phyloP scores from a whole-genome alignment of 2,888 invertebrate species.

The Drosophila nr. fundita region DNA sequence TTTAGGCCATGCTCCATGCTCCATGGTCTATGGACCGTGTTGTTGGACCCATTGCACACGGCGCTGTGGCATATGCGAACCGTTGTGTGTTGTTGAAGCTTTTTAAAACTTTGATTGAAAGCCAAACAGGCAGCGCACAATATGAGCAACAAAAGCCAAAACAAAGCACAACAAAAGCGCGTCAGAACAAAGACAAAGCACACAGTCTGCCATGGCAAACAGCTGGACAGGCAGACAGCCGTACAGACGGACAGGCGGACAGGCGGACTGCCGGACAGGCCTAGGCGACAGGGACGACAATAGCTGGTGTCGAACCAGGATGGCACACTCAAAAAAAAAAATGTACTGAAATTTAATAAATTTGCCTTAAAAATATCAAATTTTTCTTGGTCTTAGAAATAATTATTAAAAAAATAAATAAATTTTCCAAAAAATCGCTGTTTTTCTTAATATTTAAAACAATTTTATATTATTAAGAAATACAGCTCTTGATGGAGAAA shows the following conservation, averaged over 20 bases:
- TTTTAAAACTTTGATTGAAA: constrained; percentile 78
- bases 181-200: constrained; percentile 62
- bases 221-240: not conserved
- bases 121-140: constrained; percentile 69
- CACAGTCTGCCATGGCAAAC: not conserved
- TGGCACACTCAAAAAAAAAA: not conserved
- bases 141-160: constrained; percentile 57
- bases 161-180: constrained; percentile 63
- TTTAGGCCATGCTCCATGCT: not conserved
- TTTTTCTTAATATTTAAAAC: not conserved
- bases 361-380: not conserved
- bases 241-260: not conserved
- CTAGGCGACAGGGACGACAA: not conserved
- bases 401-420: not conserved
- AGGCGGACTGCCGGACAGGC: not conserved
- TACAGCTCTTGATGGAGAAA: not conserved
- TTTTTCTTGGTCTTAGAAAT: not conserved
- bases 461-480: not conserved
- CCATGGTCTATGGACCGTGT: not conserved
- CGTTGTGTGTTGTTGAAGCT: constrained; percentile 72
- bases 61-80: constrained; percentile 65
- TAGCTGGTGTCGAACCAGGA: constrained; percentile 1
- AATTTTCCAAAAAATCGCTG: not conserved
- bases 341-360: not conserved
- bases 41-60: constrained; percentile 2